Conservation (phyloP, 2,113 vertebrate genomes). For the Orthonyx spaldingii region DNA sequence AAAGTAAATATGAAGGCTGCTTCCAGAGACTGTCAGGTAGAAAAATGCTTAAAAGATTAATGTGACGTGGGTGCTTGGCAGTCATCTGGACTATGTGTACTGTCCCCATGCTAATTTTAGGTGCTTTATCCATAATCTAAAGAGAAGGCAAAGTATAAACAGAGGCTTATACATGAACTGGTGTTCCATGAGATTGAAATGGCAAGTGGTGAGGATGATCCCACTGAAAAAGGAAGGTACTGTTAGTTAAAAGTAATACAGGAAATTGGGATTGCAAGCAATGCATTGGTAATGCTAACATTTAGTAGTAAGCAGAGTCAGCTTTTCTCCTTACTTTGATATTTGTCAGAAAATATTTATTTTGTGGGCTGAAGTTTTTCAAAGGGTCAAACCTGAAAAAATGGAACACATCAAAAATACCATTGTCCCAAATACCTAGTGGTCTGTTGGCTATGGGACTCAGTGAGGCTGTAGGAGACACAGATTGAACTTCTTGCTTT, state of each 20-base stretch:
- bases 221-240: background rate
- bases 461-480: background rate
- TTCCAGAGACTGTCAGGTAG: background rate
- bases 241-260: background rate
- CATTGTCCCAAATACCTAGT: background rate
- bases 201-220: background rate
- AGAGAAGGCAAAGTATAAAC: background rate
- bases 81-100: background rate
- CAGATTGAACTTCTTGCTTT: background rate
- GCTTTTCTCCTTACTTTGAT: background rate
- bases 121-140: background rate
- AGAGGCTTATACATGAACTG: background rate
- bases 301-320: background rate
- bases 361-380: background rate
- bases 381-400: background rate
- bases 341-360: background rate
- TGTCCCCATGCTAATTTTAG: background rate
- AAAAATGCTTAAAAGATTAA: background rate
- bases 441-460: background rate
- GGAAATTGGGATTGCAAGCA: background rate
- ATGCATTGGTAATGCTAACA: background rate
- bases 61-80: background rate
- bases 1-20: background rate
- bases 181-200: background rate
- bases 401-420: background rate